These are phyloP conservation scores for Sebastes aleutianus DNA, from an alignment of 2,797 vertebrate species.

Conservation along the genomic window DNA sequence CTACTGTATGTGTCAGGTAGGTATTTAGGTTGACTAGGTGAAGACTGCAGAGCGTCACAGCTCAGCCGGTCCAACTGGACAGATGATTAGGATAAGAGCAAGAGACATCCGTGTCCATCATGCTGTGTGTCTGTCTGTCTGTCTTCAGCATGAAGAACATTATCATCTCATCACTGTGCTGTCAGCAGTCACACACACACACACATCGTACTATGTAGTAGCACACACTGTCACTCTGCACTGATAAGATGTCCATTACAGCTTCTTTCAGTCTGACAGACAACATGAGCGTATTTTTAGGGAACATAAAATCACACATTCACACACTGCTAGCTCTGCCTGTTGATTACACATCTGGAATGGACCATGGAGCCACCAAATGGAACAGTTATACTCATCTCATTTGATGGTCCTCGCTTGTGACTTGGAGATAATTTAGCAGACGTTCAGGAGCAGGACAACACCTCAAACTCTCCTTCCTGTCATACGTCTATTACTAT, in stretches of 20 bases:
- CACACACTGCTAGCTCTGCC: neutral
- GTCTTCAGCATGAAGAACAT: conserved; percentile 34
- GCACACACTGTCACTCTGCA: conserved; percentile 44
- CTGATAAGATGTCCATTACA: conserved; percentile 55
- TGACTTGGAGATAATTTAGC: neutral
- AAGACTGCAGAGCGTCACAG: neutral
- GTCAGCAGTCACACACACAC: conserved; percentile 35
- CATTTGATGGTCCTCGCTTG: neutral
- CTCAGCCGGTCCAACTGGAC: conserved; percentile 37
- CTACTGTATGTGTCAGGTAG: neutral
- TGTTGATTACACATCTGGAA: neutral
- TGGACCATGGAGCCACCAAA: neutral
- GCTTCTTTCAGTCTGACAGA: conserved; percentile 42
- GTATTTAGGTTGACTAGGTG: neutral
- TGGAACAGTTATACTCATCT: neutral
- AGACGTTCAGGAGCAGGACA: neutral
- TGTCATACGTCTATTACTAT: neutral
- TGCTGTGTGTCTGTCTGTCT: conserved; percentile 11
- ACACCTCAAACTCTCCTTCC: no score
- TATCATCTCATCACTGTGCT: conserved; percentile 60
- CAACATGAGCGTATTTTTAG: conserved; percentile 22
- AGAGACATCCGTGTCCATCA: conserved; percentile 43
- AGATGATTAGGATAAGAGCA: conserved; percentile 56
- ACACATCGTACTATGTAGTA: neutral
- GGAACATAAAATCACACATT: conserved; percentile 1